phyloP scores from a whole-genome alignment of 2,888 invertebrate genomes.

The Dione vanillae region DNA sequence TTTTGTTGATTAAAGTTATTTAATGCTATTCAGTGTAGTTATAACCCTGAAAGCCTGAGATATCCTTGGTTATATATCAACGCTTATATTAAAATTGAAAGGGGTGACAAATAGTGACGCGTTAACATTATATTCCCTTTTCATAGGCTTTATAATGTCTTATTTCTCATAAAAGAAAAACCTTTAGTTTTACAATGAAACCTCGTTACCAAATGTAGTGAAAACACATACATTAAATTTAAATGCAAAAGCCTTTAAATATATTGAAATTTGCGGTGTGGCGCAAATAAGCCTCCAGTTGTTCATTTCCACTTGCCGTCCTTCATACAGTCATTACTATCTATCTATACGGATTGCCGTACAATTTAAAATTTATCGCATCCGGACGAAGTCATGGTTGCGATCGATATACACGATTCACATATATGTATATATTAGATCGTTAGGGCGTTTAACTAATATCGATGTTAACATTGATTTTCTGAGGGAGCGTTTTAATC shows the following conservation, averaged over 20 bases:
- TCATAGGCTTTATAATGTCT: background rate
- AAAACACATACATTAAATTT: conserved; percentile 13
- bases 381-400: conserved; percentile 17
- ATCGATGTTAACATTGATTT: background rate
- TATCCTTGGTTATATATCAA: no score
- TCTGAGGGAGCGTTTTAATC: background rate
- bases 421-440: background rate
- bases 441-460: background rate
- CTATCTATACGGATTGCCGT: conserved; percentile 25
- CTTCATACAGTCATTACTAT: conserved; percentile 24
- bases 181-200: background rate
- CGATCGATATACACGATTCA: background rate
- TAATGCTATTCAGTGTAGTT: no score
- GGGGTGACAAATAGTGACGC: no score
- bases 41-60: no score
- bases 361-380: conserved; percentile 32
- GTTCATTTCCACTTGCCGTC: conserved; percentile 29
- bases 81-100: no score
- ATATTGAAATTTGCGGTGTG: background rate
- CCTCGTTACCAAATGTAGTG: background rate
- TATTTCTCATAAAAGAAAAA: background rate
- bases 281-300: conserved; percentile 8
- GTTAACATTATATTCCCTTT: no score
- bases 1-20: no score
- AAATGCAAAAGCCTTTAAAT: conserved; percentile 17